Base-by-base conservation (phyloP, 2,113 vertebrate species). In the Eidolon helvum region DNA sequence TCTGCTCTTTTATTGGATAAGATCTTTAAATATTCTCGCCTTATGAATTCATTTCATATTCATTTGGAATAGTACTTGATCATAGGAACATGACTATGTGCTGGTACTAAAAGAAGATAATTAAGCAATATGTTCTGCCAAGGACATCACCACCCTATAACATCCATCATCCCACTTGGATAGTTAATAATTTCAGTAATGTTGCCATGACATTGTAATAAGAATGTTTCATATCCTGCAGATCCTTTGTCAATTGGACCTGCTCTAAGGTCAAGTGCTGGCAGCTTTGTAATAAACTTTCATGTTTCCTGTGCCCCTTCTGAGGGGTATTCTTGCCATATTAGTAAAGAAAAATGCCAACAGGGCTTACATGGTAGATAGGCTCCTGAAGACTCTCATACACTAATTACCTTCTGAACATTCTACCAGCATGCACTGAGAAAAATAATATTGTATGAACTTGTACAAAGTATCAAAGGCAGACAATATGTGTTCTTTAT, bases 91-190 rank as follows among this genome's bases (percentile, higher is more conserved):
- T 8, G 12, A 95, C 94, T 95, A 28, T 48, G 7, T 66, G 85
- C 83, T 96, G 80, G 77, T 79, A 97, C 95, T 97, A 87, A 91
- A 91, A 95, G 75, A 61, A 97, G 92, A 96, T 97, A 97, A 98
- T 98, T 97, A 98, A 96, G 94, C 96, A 97, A 83, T 80, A 96
- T 33, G 75, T 65, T 92, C 97, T 97, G 63, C 77, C 93, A 97
- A 97, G 98, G 97, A 93, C 93, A 83, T 91, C 74, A 74, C 50
- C 45, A 90, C 80, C 87, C 5, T 5, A 43, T 74, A 84, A 93
- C 48, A 95, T 97, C 78, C 87, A 87, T 97, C 97, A 98, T 87
- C 59, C 71, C 38, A 68, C 78, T 68, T 92, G 33, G 87, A 88
- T 57, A 96, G 95, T 97, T 96, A 97, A 96, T 93, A 16, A 91